Percentiles rank a stretch among this genome's conserved stretches.
Conservation (phyloP, 2,797 vertebrate genomes). For the Naso thynnoides region DNA sequence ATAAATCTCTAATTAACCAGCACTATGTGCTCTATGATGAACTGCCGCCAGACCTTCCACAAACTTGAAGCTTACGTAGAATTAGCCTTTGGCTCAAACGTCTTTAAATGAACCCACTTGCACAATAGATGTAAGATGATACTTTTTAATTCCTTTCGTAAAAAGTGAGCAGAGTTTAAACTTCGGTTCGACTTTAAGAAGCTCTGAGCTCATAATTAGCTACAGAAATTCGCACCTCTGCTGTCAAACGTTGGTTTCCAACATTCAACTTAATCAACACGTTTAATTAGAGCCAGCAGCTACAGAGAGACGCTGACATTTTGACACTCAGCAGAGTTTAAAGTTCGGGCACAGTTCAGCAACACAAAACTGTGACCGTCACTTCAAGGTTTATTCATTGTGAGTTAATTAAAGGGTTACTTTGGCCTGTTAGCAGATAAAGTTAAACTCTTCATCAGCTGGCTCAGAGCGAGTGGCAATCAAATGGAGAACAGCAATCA, state of each 20-base stretch:
- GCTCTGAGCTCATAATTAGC: neutral
- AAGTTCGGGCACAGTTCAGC: constrained; percentile 43
- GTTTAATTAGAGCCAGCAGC: neutral
- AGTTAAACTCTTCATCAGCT: constrained; percentile 33
- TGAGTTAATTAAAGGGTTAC: constrained; percentile 43
- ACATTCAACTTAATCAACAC: no score
- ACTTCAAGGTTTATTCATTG: constrained; percentile 25
- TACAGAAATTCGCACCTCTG: neutral
- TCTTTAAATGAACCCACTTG: no score
- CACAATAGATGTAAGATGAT: no score
- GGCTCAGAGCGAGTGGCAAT: constrained; percentile 29
- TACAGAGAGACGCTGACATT: neutral
- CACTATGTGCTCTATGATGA: no score
- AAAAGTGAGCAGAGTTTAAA: no score
- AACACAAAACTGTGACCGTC: constrained; percentile 1
- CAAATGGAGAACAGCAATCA: constrained; percentile 49
- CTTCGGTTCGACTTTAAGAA: neutral
- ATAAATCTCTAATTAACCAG: no score
- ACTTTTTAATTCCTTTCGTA: no score
- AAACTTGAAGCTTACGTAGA: no score
- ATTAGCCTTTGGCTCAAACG: no score
- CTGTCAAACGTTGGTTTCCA: neutral
- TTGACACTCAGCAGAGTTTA: neutral
- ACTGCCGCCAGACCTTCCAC: no score
- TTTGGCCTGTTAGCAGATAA: constrained; percentile 35